Conservation (phyloP, 2,113 vertebrate species). For the Strix uralensis region DNA sequence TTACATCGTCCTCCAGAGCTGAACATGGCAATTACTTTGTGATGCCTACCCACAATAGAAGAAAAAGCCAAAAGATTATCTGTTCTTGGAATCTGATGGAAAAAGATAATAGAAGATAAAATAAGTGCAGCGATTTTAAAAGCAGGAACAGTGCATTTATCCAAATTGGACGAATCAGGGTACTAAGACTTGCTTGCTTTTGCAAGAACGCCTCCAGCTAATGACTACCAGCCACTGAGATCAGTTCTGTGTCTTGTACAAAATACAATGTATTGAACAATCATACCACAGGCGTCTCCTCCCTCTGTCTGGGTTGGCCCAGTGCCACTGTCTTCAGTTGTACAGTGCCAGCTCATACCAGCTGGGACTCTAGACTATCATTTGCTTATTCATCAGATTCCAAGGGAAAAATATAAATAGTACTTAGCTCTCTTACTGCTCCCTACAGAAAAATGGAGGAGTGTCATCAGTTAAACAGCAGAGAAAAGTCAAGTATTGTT, state of each 20-base stretch:
- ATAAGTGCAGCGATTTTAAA: background rate
- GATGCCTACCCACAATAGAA: background rate
- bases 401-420: background rate
- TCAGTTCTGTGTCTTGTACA: background rate
- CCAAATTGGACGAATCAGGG: accelerated
- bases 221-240: background rate
- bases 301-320: background rate
- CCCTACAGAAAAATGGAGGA: background rate
- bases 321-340: background rate
- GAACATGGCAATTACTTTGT: background rate
- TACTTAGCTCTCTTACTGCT: background rate
- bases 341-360: slow-evolving; percentile 6
- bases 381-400: slow-evolving; percentile 37
- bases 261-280: background rate
- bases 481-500: background rate
- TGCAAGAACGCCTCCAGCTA: background rate
- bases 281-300: background rate
- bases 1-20: background rate
- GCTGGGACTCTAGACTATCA: background rate
- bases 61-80: background rate
- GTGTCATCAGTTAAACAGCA: background rate
- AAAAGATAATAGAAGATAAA: background rate
- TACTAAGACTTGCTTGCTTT: background rate
- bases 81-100: background rate
- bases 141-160: background rate